A percentile compares a stretch with the other conserved stretches of the same genome.
Evolutionary conservation across 2,888 invertebrate genomes (phyloP).

Genomic region (Tenthredo livida): DNA sequence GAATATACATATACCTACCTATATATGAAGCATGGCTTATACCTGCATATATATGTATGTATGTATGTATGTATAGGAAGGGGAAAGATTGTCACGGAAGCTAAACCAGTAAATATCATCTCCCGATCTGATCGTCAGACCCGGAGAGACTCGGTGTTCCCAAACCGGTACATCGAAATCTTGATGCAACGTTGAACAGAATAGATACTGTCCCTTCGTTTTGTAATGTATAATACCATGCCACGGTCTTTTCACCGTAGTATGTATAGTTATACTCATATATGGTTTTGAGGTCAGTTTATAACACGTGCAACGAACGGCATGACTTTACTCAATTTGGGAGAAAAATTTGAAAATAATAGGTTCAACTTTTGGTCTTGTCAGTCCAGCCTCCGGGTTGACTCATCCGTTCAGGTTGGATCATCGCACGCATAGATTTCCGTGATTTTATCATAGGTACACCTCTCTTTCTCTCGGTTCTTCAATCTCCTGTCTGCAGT

Average conservation of each 20-base stretch:
- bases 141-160: slow-evolving; percentile 44
- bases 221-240: slow-evolving; percentile 38
- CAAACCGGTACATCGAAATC: slow-evolving; percentile 50
- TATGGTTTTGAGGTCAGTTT: slow-evolving; percentile 42
- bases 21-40: not conserved
- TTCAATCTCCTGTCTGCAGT: not conserved
- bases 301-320: not conserved
- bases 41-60: too few species aligned
- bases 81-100: slow-evolving; percentile 46
- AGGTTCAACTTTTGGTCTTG: slow-evolving; percentile 12
- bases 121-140: slow-evolving; percentile 31
- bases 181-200: slow-evolving; percentile 40
- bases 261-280: slow-evolving; percentile 7
- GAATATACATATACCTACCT: not conserved
- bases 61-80: not conserved
- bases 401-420: slow-evolving; percentile 15
- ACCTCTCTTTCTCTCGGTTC: not conserved
- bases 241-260: slow-evolving; percentile 14
- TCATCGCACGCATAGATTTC: slow-evolving; percentile 36
- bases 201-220: slow-evolving; percentile 36
- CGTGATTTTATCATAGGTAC: slow-evolving; percentile 8
- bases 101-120: slow-evolving; percentile 49
- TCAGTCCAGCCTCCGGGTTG: not conserved
- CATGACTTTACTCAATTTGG: slow-evolving; percentile 4
- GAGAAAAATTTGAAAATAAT: slow-evolving; percentile 24